These are phyloP conservation scores for Cantharis nigra DNA, from an alignment of 2,888 invertebrate species.

Conservation along the genomic window DNA sequence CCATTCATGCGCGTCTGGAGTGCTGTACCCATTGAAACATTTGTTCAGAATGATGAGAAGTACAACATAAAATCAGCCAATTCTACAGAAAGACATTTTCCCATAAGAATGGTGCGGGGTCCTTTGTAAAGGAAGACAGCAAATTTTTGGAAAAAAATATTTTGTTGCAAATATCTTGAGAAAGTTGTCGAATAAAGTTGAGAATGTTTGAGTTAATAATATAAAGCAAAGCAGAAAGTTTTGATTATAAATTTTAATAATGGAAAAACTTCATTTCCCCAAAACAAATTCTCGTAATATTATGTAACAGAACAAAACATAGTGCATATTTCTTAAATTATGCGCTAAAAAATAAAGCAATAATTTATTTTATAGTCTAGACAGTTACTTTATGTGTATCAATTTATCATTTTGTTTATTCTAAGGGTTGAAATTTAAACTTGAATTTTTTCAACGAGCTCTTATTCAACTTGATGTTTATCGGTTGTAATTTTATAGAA, in stretches of 20 bases:
- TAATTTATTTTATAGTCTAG: neutral
- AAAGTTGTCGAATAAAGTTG: neutral
- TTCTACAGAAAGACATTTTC: too few species aligned
- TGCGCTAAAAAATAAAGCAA: neutral
- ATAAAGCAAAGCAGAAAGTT: neutral
- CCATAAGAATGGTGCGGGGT: too few species aligned
- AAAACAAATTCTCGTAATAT: neutral
- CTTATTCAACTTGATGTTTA: neutral
- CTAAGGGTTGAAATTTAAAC: neutral
- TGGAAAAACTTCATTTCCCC: neutral
- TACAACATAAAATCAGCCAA: too few species aligned
- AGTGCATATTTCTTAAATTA: neutral
- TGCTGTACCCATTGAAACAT: too few species aligned
- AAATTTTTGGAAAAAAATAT: neutral
- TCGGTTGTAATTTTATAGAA: neutral
- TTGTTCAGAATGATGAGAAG: too few species aligned
- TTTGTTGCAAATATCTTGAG: neutral
- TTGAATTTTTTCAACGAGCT: neutral
- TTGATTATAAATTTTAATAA: neutral
- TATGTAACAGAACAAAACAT: neutral
- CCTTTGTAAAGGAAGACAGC: neutral
- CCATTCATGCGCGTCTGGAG: too few species aligned
- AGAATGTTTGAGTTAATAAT: neutral
- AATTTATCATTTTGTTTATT: neutral
- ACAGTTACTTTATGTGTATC: neutral